A percentile compares a stretch with the other conserved stretches of the same genome.
These are phyloP conservation scores for Cathartes aura DNA, from an alignment of 2,113 vertebrate genomes.

Conservation along the genomic window DNA sequence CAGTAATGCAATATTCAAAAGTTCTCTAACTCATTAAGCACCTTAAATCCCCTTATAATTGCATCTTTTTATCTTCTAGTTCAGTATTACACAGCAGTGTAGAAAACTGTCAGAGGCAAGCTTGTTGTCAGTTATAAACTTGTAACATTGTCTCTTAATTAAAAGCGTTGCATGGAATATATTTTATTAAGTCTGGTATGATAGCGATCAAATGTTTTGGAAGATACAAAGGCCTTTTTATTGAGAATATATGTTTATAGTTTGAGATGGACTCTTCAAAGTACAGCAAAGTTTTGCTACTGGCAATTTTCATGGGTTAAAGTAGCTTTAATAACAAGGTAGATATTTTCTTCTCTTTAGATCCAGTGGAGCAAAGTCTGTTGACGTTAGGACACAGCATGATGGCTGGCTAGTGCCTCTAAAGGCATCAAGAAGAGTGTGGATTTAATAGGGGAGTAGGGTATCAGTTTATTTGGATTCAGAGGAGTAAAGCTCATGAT, in stretches of 20 bases:
- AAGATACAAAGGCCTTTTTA: not conserved
- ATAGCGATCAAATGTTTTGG: not conserved
- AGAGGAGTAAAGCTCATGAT: not conserved
- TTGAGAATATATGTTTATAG: not conserved
- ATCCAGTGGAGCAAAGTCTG: not conserved
- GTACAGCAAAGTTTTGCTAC: not conserved
- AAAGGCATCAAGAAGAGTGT: not conserved
- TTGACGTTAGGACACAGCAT: not conserved
- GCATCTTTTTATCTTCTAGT: not conserved
- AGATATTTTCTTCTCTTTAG: not conserved
- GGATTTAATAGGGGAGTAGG: not conserved
- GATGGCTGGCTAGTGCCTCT: not conserved
- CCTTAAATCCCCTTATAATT: not conserved
- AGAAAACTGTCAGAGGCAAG: not conserved
- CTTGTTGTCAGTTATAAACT: not conserved
- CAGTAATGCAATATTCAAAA: not conserved
- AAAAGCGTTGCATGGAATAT: not conserved
- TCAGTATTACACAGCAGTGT: not conserved
- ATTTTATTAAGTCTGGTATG: not conserved
- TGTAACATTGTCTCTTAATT: conserved; percentile 5
- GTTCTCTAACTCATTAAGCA: not conserved
- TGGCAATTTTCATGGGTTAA: not conserved
- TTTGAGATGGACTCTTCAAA: not conserved
- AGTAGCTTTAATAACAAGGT: not conserved
- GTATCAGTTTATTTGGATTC: not conserved